phyloP scores from a whole-genome alignment of 1,140 invertebrate genomes.

The Lepidurus couesii region DNA sequence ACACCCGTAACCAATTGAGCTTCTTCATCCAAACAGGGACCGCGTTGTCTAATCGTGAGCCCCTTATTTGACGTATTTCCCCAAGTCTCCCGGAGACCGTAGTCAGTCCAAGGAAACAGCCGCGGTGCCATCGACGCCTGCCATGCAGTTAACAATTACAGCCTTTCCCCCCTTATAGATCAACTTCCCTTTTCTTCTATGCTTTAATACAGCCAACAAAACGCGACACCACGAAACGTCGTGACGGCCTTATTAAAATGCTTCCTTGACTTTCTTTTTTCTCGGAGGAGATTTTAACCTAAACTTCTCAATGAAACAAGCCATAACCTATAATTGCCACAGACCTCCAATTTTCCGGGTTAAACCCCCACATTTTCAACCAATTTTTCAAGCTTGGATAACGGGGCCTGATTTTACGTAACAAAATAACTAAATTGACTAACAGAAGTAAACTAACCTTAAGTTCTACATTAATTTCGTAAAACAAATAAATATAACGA shows the following conservation, averaged over 20 bases:
- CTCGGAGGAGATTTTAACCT: not conserved
- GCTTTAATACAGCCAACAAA: not conserved
- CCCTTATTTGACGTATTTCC: conserved; percentile 22
- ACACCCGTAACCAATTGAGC: conserved; percentile 11
- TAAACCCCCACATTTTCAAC: not conserved
- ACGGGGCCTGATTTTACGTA: too few relatives aligned
- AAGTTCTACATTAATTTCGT: too few relatives aligned
- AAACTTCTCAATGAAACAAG: not conserved
- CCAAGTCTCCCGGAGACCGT: not conserved
- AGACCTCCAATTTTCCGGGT: not conserved
- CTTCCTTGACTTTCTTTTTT: conserved; percentile 5
- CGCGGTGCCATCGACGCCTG: conserved; percentile 6
- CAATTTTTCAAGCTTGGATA: not conserved
- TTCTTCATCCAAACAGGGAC: conserved; percentile 10
- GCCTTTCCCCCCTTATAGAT: conserved; percentile 1
- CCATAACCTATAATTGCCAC: not conserved
- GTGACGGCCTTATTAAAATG: conserved; percentile 22
- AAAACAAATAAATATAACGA: too few relatives aligned
- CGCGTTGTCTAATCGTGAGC: conserved; percentile 14
- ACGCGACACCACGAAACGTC: conserved; percentile 13
- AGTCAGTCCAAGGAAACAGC: conserved; percentile 8
- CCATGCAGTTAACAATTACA: conserved; percentile 8
- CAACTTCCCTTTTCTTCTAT: conserved; percentile 16
- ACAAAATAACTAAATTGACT: too few relatives aligned
- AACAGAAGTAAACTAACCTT: too few relatives aligned